Evolutionary conservation across 2,797 vertebrate species (phyloP).

Genomic region (Caiman crocodilus): DNA sequence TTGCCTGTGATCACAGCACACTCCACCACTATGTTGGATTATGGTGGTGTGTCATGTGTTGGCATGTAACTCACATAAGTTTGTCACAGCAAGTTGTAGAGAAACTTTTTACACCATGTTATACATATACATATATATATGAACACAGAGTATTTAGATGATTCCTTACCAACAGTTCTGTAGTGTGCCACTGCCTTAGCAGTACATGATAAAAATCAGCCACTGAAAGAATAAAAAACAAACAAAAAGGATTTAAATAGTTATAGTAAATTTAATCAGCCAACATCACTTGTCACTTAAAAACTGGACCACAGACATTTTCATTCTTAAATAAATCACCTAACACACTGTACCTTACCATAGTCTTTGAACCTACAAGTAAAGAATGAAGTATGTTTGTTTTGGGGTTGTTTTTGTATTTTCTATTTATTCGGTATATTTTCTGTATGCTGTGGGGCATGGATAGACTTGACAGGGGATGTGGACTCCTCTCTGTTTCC

Average conservation of each 20-base stretch:
- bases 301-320: neutral
- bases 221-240: slow-evolving; percentile 69
- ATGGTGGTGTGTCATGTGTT: neutral
- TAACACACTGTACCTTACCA: slow-evolving; percentile 35
- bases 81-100: rapidly evolving
- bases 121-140: too few species aligned
- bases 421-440: too few species aligned
- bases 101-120: neutral
- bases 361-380: slow-evolving; percentile 17
- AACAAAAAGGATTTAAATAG: slow-evolving; percentile 3
- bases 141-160: neutral
- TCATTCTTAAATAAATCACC: neutral
- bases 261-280: neutral
- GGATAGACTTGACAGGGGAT: neutral
- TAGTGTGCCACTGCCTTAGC: slow-evolving; percentile 36
- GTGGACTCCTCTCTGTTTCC: neutral
- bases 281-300: rapidly evolving
- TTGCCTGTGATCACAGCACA: neutral
- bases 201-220: slow-evolving; percentile 82
- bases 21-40: neutral
- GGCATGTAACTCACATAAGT: too few species aligned
- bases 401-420: neutral
- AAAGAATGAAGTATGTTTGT: slow-evolving; percentile 17
- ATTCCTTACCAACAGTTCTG: slow-evolving; percentile 61
- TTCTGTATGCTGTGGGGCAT: neutral